A percentile compares a stretch with the other conserved stretches of the same genome.
phyloP scores from a whole-genome alignment of 2,113 vertebrate genomes.

The Heloderma charlesbogerti region DNA sequence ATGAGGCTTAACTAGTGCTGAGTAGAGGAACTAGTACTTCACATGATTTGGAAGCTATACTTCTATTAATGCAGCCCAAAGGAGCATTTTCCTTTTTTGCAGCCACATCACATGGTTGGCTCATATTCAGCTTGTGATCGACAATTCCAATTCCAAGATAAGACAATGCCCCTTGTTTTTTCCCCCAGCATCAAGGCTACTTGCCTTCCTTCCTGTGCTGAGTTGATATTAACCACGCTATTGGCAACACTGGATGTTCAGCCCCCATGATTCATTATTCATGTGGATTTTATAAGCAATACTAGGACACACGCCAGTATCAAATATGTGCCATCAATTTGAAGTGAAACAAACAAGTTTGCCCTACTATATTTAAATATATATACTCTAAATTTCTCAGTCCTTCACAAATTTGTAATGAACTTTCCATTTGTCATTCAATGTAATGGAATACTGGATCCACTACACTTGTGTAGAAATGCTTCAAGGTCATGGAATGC shows the following conservation, averaged over 20 bases:
- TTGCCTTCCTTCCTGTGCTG: background rate
- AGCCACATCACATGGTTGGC: no score
- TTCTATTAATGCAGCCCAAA: no score
- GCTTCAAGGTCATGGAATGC: background rate
- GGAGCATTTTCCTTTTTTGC: no score
- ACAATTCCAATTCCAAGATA: no score
- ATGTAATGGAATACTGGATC: background rate
- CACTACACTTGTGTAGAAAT: background rate
- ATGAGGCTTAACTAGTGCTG: no score
- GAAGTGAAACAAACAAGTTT: background rate
- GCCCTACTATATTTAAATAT: background rate
- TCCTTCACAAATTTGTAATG: background rate
- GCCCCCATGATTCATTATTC: no score
- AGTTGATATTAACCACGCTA: background rate
- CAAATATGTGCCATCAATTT: background rate
- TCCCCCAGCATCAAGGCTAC: background rate
- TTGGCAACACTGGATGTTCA: background rate
- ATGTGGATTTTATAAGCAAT: background rate
- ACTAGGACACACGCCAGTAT: background rate
- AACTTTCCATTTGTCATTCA: background rate
- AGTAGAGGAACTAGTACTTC: no score
- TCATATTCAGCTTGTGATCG: no score
- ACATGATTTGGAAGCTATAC: no score
- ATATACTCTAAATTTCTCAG: background rate
- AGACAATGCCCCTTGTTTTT: no score